Percentiles rank a stretch among this genome's conserved stretches.
phyloP scores from a whole-genome alignment of 2,888 invertebrate species.

The Gisinianus flammeolus region DNA sequence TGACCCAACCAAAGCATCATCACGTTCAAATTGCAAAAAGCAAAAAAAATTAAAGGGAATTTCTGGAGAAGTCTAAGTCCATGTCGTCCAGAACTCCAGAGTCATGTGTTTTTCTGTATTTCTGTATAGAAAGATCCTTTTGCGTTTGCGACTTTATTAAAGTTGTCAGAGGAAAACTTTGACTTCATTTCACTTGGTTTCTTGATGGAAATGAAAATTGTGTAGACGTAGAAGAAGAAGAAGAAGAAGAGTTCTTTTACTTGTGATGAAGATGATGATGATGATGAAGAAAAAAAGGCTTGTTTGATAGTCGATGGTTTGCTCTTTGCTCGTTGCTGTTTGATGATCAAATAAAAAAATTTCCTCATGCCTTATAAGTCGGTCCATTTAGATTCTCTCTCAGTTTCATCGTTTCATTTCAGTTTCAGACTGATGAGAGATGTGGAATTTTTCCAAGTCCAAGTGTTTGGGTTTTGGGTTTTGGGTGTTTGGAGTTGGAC shows the following conservation, averaged over 20 bases:
- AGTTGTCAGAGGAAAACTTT: no score
- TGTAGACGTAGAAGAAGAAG: slow-evolving; percentile 18
- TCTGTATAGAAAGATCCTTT: no score
- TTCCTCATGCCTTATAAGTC: slow-evolving; percentile 5
- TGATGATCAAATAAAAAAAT: not conserved
- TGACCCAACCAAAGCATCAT: no score
- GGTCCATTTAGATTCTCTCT: slow-evolving; percentile 1
- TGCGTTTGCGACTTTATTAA: no score
- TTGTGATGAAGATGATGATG: slow-evolving; percentile 10
- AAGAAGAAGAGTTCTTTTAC: slow-evolving; percentile 4
- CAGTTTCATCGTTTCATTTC: not conserved
- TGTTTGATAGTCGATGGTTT: no score
- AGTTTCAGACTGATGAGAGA: not conserved
- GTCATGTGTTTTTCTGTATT: no score
- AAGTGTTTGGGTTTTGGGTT: not conserved
- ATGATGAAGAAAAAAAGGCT: not conserved
- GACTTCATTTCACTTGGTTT: slow-evolving; percentile 28
- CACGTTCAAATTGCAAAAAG: no score
- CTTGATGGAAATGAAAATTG: slow-evolving; percentile 33
- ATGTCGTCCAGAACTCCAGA: no score
- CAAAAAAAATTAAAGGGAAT: no score
- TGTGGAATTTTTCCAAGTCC: not conserved
- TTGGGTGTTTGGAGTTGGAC: not conserved
- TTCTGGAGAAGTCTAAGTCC: no score
- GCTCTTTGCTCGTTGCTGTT: not conserved